These are phyloP conservation scores for Frieseomelitta varia DNA, from an alignment of 1,140 invertebrate genomes.

Conservation along the genomic window DNA sequence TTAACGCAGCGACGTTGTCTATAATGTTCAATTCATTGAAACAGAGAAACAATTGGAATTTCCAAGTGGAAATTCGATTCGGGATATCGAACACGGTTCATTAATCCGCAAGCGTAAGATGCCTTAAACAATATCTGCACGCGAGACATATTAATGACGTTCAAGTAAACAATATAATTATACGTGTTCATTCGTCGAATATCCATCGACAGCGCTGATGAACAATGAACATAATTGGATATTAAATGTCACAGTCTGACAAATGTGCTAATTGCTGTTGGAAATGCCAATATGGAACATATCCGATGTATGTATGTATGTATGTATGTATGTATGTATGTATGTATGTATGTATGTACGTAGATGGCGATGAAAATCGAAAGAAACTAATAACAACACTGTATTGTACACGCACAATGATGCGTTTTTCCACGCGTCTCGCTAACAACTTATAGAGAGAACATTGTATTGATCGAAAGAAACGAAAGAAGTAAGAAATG, in stretches of 20 bases:
- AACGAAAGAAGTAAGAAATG: too few species aligned
- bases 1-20: background rate
- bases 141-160: background rate
- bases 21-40: conserved; percentile 5
- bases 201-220: conserved; percentile 3
- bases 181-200: conserved; percentile 20
- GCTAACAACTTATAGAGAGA: too few species aligned
- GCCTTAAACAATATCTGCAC: background rate
- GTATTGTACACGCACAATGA: background rate
- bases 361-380: background rate
- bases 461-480: too few species aligned
- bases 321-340: too few species aligned
- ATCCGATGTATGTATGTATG: background rate
- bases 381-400: background rate
- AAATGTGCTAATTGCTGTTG: conserved; percentile 15
- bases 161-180: conserved; percentile 23
- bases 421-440: background rate
- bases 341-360: background rate
- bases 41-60: background rate
- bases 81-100: background rate
- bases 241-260: conserved; percentile 11
- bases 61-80: background rate
- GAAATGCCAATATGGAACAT: conserved; percentile 1
- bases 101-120: conserved; percentile 1
- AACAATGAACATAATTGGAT: conserved; percentile 26